These are phyloP conservation scores for Rhynchomys soricoides DNA, from an alignment of 2,113 vertebrate species.

Conservation along the genomic window DNA sequence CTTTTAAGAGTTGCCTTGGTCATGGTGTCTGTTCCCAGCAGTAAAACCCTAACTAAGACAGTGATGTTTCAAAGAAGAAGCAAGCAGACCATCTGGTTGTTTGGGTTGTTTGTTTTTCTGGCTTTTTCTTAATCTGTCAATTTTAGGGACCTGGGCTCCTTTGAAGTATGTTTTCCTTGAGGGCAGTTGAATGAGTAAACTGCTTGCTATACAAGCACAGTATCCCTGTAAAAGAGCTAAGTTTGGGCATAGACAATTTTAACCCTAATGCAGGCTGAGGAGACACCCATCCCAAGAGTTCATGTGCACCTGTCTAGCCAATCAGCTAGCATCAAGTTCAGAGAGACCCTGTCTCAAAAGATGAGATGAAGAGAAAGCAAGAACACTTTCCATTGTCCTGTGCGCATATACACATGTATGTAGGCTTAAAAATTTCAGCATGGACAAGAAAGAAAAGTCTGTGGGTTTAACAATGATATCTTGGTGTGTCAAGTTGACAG, in stretches of 20 bases:
- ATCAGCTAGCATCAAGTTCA: not conserved
- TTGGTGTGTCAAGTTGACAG: not conserved
- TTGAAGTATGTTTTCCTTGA: not conserved
- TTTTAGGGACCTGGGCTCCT: not conserved
- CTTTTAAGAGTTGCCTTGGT: no score
- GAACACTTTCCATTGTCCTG: not conserved
- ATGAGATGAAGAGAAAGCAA: not conserved
- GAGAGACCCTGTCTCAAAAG: not conserved
- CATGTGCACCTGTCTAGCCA: not conserved
- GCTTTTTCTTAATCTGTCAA: not conserved
- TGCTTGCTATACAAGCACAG: not conserved
- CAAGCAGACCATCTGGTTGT: not conserved
- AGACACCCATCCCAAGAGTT: not conserved
- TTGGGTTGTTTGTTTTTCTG: not conserved
- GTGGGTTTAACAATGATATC: not conserved
- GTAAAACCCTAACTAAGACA: no score
- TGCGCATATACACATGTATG: not conserved
- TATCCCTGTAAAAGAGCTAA: not conserved
- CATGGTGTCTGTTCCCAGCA: no score
- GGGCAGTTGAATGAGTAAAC: not conserved
- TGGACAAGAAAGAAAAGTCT: not conserved
- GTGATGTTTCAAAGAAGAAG: not conserved
- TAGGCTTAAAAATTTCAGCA: no score
- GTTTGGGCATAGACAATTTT: no score
- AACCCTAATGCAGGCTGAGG: not conserved